These are phyloP conservation scores for Leptopilina drosophilae DNA, from an alignment of 2,888 invertebrate species.

Conservation along the genomic window DNA sequence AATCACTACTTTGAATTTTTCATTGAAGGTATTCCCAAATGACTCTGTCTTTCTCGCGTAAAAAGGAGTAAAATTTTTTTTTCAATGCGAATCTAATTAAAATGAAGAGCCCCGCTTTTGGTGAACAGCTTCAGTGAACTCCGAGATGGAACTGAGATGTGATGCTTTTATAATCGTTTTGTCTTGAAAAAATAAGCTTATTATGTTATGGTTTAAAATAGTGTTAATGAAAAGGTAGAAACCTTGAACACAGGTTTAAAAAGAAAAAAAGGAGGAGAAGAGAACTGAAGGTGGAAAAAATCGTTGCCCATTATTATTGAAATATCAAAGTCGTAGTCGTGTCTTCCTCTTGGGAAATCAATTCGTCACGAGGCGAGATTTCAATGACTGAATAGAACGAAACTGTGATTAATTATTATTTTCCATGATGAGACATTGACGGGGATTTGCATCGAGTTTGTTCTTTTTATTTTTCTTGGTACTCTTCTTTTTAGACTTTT, in stretches of 20 bases:
- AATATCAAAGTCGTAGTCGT: constrained; percentile 7
- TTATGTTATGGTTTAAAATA: background rate
- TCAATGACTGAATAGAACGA: constrained; percentile 23
- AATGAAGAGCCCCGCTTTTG: background rate
- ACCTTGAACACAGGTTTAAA: background rate
- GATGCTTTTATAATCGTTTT: constrained; percentile 28
- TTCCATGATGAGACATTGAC: constrained; percentile 28
- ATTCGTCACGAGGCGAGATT: constrained; percentile 36
- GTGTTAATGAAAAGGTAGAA: background rate
- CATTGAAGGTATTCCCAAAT: too few relatives aligned
- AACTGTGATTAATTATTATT: constrained; percentile 35
- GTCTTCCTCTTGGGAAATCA: constrained; percentile 24
- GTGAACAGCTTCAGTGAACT: background rate
- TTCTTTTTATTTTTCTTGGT: background rate
- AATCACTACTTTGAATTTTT: too few relatives aligned
- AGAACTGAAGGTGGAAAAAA: background rate
- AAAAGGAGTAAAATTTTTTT: background rate
- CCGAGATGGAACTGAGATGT: constrained; percentile 10
- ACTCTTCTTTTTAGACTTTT: background rate
- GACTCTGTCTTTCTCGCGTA: background rate
- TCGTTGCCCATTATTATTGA: constrained; percentile 16
- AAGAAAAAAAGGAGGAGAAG: background rate
- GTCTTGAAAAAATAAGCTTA: constrained; percentile 22
- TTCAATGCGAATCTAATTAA: background rate
- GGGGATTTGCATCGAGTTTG: background rate